These are phyloP conservation scores for Drosophila quadrilineata DNA, from an alignment of 1,140 invertebrate genomes.

Conservation along the genomic window DNA sequence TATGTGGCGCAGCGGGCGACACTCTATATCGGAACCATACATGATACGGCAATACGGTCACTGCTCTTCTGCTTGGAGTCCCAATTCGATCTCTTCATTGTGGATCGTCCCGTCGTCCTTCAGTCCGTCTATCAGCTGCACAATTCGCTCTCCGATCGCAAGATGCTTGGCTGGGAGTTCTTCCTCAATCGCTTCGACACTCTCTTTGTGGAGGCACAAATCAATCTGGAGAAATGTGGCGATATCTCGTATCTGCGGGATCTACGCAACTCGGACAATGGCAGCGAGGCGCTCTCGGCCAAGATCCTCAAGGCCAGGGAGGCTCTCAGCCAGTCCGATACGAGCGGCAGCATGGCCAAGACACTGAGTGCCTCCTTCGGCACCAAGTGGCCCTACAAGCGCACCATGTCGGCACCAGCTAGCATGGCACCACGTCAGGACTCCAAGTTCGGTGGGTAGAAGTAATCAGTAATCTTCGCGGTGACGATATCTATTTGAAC, in stretches of 20 bases:
- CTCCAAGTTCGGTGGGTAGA: slow-evolving; percentile 86
- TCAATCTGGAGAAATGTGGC: slow-evolving; percentile 91
- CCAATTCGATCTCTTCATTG: slow-evolving; percentile 96
- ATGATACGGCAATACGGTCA: slow-evolving; percentile 91
- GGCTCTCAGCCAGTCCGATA: slow-evolving; percentile 88
- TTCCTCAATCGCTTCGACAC: slow-evolving; percentile 98
- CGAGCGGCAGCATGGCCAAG: slow-evolving; percentile 84
- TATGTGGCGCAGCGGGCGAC: slow-evolving; percentile 96
- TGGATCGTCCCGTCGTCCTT: slow-evolving; percentile 98
- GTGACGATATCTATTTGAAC: not conserved
- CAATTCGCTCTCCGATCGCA: slow-evolving; percentile 94
- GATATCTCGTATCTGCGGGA: slow-evolving; percentile 93
- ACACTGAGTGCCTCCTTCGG: slow-evolving; percentile 95
- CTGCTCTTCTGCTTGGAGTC: slow-evolving; percentile 93
- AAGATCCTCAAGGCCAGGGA: slow-evolving; percentile 95
- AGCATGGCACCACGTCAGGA: slow-evolving; percentile 90
- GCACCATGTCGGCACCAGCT: slow-evolving; percentile 94
- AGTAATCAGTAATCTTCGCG: not conserved
- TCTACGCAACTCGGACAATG: slow-evolving; percentile 93
- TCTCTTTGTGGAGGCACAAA: slow-evolving; percentile 96
- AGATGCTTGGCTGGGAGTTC: slow-evolving; percentile 98
- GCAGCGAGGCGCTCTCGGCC: slow-evolving; percentile 92
- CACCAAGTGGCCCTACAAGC: slow-evolving; percentile 96
- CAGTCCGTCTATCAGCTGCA: slow-evolving; percentile 97
- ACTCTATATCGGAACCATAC: slow-evolving; percentile 96